phyloP scores from a whole-genome alignment of 1,140 invertebrate genomes.

The Drosophila ficusphila region DNA sequence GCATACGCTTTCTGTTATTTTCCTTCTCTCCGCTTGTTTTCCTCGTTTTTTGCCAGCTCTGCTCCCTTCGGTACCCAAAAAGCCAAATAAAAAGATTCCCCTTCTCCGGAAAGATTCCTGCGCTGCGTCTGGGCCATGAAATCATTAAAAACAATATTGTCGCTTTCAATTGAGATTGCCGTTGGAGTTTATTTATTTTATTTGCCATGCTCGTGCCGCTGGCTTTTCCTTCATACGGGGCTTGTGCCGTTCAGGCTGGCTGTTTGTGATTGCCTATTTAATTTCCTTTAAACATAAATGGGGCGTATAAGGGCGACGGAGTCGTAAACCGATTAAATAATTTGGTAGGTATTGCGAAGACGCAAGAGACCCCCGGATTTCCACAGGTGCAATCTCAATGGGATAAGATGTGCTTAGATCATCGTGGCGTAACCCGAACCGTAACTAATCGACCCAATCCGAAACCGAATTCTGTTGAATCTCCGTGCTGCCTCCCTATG shows the following conservation, averaged over 20 bases:
- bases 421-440: slow-evolving; percentile 13
- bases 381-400: neutral
- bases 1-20: slow-evolving; percentile 65
- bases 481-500: neutral
- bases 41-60: slow-evolving; percentile 10
- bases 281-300: slow-evolving; percentile 30
- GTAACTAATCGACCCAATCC: slow-evolving; percentile 32
- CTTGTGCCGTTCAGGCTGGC: slow-evolving; percentile 15
- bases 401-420: slow-evolving; percentile 9
- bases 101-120: slow-evolving; percentile 29
- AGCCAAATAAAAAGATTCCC: slow-evolving; percentile 60
- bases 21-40: slow-evolving; percentile 20
- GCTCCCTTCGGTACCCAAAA: slow-evolving; percentile 50
- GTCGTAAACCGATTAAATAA: slow-evolving; percentile 28
- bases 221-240: slow-evolving; percentile 7
- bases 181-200: slow-evolving; percentile 67
- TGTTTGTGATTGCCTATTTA: slow-evolving; percentile 43
- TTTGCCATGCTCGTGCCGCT: slow-evolving; percentile 33
- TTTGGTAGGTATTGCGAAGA: neutral
- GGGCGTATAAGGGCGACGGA: neutral
- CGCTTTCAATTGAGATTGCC: slow-evolving; percentile 64
- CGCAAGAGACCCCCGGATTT: neutral
- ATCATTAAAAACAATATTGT: slow-evolving; percentile 80
- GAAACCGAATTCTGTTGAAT: slow-evolving; percentile 3
- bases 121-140: slow-evolving; percentile 48